phyloP scores from a whole-genome alignment of 2,797 vertebrate species.

The Harpagifer antarcticus region DNA sequence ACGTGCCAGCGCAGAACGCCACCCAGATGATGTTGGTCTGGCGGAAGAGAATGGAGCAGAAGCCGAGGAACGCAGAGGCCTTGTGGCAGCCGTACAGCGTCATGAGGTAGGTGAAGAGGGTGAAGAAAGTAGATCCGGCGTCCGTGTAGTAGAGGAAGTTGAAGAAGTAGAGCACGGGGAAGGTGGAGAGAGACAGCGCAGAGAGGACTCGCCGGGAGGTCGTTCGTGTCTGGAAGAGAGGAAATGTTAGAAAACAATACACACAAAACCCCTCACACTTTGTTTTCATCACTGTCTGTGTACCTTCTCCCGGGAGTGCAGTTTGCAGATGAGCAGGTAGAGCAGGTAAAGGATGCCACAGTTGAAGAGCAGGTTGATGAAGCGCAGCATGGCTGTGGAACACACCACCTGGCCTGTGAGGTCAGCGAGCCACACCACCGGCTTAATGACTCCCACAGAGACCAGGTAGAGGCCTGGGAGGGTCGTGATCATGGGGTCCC shows the following conservation, averaged over 20 bases:
- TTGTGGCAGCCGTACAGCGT: conserved; percentile 94
- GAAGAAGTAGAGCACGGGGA: conserved; percentile 97
- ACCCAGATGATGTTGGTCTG: conserved; percentile 98
- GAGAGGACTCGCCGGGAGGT: conserved; percentile 89
- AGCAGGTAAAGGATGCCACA: conserved; percentile 94
- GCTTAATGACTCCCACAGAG: conserved; percentile 92
- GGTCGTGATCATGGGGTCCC: conserved; percentile 99
- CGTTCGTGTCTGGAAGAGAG: conserved; percentile 84
- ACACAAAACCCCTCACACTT: fast-evolving
- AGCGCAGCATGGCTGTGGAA: conserved; percentile 93
- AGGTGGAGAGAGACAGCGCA: conserved; percentile 88
- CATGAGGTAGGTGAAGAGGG: conserved; percentile 97
- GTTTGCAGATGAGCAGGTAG: conserved; percentile 89
- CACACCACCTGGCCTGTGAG: conserved; percentile 90
- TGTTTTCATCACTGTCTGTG: fast-evolving
- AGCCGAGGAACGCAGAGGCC: conserved; percentile 91
- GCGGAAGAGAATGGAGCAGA: conserved; percentile 94
- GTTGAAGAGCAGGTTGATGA: conserved; percentile 96
- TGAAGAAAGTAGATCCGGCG: conserved; percentile 95
- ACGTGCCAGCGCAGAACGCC: conserved; percentile 91
- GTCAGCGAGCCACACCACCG: conserved; percentile 89
- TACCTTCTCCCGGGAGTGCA: conserved; percentile 94
- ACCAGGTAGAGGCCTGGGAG: conserved; percentile 94
- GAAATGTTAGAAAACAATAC: neutral
- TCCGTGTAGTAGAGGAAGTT: conserved; percentile 99